Evolutionary conservation across 2,113 vertebrate genomes (phyloP).

Genomic region (Onychostruthus taczanowskii): DNA sequence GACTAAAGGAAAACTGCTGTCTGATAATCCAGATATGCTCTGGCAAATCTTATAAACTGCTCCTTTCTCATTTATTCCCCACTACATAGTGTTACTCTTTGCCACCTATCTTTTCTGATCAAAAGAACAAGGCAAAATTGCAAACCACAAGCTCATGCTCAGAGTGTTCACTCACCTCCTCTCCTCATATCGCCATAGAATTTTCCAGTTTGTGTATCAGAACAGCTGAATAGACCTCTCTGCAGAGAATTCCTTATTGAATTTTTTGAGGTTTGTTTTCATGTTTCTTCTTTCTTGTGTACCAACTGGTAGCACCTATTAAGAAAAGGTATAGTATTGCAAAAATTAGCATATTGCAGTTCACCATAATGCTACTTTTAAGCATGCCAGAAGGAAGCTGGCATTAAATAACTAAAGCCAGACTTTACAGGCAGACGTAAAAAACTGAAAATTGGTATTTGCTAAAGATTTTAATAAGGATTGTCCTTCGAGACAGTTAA

Average conservation of each 20-base stretch:
- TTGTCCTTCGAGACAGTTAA: background rate
- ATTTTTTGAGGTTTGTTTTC: background rate
- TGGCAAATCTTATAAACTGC: background rate
- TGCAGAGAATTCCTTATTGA: background rate
- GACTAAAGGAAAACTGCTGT: background rate
- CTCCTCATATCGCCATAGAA: background rate
- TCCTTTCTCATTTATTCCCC: background rate
- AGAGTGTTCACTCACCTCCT: background rate
- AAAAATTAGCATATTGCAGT: background rate
- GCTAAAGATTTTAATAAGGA: background rate
- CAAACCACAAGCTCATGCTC: background rate
- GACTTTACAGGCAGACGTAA: background rate
- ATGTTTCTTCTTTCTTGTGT: background rate
- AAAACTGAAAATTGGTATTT: background rate
- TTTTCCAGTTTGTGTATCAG: background rate
- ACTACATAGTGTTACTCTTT: background rate
- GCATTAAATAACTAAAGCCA: background rate
- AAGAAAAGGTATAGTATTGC: background rate
- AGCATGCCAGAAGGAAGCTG: background rate
- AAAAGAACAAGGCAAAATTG: background rate
- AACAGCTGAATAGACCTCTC: background rate
- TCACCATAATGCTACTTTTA: background rate
- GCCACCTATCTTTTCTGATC: background rate
- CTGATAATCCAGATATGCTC: background rate
- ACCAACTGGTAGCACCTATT: background rate